Base-by-base conservation (phyloP, 2,113 vertebrate species). In the Oreochromis spilurus region DNA sequence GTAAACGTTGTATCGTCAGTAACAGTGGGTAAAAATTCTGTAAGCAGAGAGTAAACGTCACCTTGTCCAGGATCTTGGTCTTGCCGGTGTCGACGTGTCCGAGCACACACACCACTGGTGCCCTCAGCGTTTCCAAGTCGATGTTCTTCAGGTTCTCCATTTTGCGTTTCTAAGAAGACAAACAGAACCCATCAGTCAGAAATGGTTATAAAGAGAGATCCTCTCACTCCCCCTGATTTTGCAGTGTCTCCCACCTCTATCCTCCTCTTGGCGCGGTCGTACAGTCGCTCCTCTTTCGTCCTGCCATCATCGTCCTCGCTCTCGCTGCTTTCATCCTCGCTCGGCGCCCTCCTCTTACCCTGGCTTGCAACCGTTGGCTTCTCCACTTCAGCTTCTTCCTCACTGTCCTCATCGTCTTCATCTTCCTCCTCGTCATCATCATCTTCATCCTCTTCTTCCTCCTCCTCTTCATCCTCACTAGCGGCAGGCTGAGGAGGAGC, bases 41-140 rank as follows among this genome's bases (percentile, higher is more conserved):
- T 7, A 54, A n/a, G 13, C 14, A 79, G 12, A 4, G n/a, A 14
- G n/a, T 38, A 21, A 52, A 36, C 11, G 4, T 53, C 19, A 99
- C 99, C 97, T 99, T 99, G 95, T 99, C 98, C 21, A 99, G 96
- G 96, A 99, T 99, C 95, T 99, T 99, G 36, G 99, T 99, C 94
- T 99, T 99, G 3, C 99, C 99, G 2, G 99, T 99, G 93, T 99
- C 98, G 19, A 99, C 98, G 38, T 99, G 98, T 57, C 99, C 99
- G 78, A 99, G 96, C 43, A 99, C 98, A 95, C 99, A 99, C 12
- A 99, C 98, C 82, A 99, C 97, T 4, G 99, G 99, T 5, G 99
- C 94, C 92, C 99, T 95, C 8, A 99, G 95, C 12, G 93, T 95
- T 50, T 99, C 98, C 6, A 92, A 31, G 90, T 98, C 97, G 14